Evolutionary conservation across 2,797 vertebrate species (phyloP).

Genomic region (Danio choprae): DNA sequence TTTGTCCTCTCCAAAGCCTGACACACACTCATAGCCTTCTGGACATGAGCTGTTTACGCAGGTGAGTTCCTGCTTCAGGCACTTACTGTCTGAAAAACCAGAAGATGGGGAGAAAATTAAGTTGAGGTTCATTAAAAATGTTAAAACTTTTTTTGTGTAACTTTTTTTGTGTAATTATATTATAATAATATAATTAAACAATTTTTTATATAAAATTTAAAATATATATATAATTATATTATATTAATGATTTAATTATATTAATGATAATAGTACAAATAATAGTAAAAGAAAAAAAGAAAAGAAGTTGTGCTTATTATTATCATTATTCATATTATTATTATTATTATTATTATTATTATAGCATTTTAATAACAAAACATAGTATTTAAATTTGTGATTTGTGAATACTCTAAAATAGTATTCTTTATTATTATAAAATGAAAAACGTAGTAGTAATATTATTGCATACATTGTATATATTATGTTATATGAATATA

Average conservation of each 20-base stretch:
- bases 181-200: too few relatives aligned
- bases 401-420: too few relatives aligned
- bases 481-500: too few relatives aligned
- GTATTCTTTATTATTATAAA: not conserved
- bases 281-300: not conserved
- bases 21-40: slow-evolving; percentile 79
- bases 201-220: too few relatives aligned
- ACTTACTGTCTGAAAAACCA: slow-evolving; percentile 75
- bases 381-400: too few relatives aligned
- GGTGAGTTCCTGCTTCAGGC: slow-evolving; percentile 68
- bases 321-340: not conserved
- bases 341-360: not conserved
- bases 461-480: not conserved
- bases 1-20: slow-evolving; percentile 72
- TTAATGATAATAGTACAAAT: not conserved
- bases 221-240: too few relatives aligned
- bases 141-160: too few relatives aligned
- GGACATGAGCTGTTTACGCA: slow-evolving; percentile 80
- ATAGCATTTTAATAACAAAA: not conserved
- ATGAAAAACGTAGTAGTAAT: not conserved
- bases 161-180: too few relatives aligned
- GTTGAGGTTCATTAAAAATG: not conserved
- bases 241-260: too few relatives aligned
- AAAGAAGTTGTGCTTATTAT: not conserved
- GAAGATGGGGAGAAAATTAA: not conserved